phyloP scores from a whole-genome alignment of 2,888 invertebrate genomes.

The Nezara viridula region DNA sequence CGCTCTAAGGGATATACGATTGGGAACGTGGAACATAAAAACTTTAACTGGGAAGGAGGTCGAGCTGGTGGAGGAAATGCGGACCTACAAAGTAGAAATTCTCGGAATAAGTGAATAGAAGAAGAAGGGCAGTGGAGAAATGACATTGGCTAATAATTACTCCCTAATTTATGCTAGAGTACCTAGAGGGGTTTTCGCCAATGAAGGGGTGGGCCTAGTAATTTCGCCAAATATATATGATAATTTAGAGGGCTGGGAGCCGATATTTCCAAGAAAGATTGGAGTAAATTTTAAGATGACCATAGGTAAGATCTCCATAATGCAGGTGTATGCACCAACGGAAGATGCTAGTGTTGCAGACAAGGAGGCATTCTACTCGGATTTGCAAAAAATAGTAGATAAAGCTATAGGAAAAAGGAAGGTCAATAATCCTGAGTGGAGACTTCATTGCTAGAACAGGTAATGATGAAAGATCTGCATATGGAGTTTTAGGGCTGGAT shows the following conservation, averaged over 20 bases:
- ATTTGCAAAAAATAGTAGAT: background rate
- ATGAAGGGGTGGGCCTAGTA: background rate
- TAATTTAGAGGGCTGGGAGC: background rate
- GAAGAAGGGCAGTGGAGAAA: background rate
- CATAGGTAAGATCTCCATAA: background rate
- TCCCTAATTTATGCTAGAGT: background rate
- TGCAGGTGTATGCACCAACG: background rate
- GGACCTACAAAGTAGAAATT: background rate
- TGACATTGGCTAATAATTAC: background rate
- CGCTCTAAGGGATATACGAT: background rate
- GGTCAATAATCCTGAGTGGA: background rate
- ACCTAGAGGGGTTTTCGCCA: background rate
- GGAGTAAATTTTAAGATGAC: background rate
- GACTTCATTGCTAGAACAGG: background rate
- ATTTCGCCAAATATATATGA: background rate
- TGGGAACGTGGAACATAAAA: background rate
- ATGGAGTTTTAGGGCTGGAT: background rate
- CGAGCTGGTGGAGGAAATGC: background rate
- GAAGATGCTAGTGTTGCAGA: background rate
- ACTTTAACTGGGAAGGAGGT: slow-evolving; percentile 11
- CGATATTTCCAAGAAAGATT: background rate
- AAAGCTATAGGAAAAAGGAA: background rate
- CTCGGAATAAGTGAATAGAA: background rate
- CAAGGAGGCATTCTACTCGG: background rate
- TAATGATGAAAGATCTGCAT: background rate